These are phyloP conservation scores for Meliscaeva auricollis DNA, from an alignment of 2,888 invertebrate genomes.

Conservation along the genomic window DNA sequence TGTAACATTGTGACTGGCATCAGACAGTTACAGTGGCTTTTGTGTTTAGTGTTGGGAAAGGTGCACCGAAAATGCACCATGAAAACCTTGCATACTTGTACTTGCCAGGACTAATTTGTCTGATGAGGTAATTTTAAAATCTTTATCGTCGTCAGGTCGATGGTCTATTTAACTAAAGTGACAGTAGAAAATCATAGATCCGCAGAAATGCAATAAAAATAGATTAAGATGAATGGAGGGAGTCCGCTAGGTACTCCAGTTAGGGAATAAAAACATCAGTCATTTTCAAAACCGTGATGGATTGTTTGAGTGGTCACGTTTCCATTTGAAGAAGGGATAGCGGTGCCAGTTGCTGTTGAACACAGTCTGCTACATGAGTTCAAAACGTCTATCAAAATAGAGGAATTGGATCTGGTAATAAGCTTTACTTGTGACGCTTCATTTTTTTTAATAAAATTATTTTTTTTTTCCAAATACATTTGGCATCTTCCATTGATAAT, in stretches of 20 bases:
- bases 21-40: not conserved
- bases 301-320: not conserved
- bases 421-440: too few species aligned
- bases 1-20: not conserved
- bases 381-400: too few species aligned
- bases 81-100: too few species aligned
- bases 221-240: conserved; percentile 15
- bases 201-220: conserved; percentile 11
- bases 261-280: conserved; percentile 32
- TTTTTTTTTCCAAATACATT: too few species aligned
- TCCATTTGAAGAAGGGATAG: too few species aligned
- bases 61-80: not conserved
- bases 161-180: conserved; percentile 28
- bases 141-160: conserved; percentile 24
- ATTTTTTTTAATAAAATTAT: too few species aligned
- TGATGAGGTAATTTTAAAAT: conserved; percentile 3
- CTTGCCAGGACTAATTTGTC: not conserved
- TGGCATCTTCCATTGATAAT: too few species aligned
- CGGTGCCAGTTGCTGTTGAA: too few species aligned
- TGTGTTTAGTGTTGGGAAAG: not conserved
- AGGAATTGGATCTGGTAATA: too few species aligned
- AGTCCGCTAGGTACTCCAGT: too few species aligned
- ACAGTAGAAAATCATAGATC: conserved; percentile 7
- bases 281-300: conserved; percentile 23
- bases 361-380: too few species aligned